Percentiles rank a stretch among this genome's conserved stretches.
Evolutionary conservation across 2,797 vertebrate genomes (phyloP).

Genomic region (Phrynocephalus guinanensis): DNA sequence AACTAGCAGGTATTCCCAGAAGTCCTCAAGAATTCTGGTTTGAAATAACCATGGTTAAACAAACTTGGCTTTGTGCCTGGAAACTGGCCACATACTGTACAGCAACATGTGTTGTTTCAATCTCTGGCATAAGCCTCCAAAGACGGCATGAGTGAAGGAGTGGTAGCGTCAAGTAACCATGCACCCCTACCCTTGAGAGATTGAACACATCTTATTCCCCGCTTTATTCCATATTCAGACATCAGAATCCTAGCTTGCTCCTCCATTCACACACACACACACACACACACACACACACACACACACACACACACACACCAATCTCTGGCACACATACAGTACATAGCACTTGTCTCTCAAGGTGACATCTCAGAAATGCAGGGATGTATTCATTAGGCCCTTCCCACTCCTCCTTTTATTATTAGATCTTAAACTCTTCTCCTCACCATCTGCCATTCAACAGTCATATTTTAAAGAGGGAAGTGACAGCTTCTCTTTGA

Average conservation of each 20-base stretch:
- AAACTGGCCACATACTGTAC: background rate
- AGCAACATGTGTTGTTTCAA: background rate
- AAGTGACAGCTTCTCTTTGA: slow-evolving; percentile 9
- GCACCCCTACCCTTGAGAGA: background rate
- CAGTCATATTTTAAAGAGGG: background rate
- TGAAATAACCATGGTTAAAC: background rate
- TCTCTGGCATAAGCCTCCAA: background rate
- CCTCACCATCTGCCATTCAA: background rate
- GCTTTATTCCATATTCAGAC: background rate
- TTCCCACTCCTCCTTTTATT: background rate
- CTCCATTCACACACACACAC: background rate
- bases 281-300: background rate
- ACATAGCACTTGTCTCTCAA: background rate
- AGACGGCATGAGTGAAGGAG: background rate
- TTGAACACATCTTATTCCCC: background rate
- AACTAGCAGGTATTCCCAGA: background rate
- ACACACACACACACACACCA: background rate
- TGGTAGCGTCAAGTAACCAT: background rate
- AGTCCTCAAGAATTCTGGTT: background rate
- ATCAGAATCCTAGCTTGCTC: slow-evolving; percentile 1
- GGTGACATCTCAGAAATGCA: background rate
- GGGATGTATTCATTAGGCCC: background rate
- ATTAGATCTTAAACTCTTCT: slow-evolving; percentile 15
- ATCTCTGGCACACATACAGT: background rate
- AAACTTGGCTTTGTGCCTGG: background rate